A percentile compares a stretch with the other conserved stretches of the same genome.
Conservation (phyloP, 2,113 vertebrate genomes). For the Plotosus lineatus region DNA sequence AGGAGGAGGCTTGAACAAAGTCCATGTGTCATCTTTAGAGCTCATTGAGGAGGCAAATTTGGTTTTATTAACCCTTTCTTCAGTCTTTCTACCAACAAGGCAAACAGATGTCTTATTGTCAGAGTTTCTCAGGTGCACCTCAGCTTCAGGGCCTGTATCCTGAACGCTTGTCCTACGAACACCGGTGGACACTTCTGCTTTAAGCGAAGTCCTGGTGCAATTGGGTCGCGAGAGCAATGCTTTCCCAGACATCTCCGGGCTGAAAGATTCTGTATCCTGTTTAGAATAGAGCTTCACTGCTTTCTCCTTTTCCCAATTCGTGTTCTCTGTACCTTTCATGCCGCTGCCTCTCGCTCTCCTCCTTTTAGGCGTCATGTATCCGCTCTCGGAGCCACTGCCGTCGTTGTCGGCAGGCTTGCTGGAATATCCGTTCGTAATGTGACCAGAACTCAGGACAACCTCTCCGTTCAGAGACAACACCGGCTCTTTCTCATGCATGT, state of each 20-base stretch:
- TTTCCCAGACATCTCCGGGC: slow-evolving; percentile 76
- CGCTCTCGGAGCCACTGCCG: slow-evolving; percentile 90
- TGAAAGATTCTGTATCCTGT: slow-evolving; percentile 79
- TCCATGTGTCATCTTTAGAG: slow-evolving; percentile 96
- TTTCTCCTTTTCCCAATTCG: slow-evolving; percentile 80
- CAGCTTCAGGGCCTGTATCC: slow-evolving; percentile 47
- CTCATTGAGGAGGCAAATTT: slow-evolving; percentile 75
- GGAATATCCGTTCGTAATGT: slow-evolving; percentile 90
- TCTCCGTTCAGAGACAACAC: slow-evolving; percentile 84
- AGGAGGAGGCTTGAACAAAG: slow-evolving; percentile 95
- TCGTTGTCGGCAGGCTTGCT: slow-evolving; percentile 86
- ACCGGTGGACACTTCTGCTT: slow-evolving; percentile 52
- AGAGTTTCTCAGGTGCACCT: slow-evolving; percentile 83
- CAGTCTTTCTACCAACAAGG: slow-evolving; percentile 78
- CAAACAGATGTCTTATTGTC: slow-evolving; percentile 80
- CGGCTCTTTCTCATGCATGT: slow-evolving; percentile 80
- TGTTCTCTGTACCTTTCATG: slow-evolving; percentile 80
- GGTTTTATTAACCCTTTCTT: slow-evolving; percentile 86
- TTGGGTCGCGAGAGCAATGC: slow-evolving; percentile 66
- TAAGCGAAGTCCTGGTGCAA: slow-evolving; percentile 41
- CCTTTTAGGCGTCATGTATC: slow-evolving; percentile 93
- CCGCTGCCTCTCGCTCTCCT: slow-evolving; percentile 85
- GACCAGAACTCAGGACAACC: slow-evolving; percentile 74
- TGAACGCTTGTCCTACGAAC: not conserved
- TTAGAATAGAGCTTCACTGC: slow-evolving; percentile 75